Conservation (phyloP, 2,113 vertebrate genomes). For the Illadopsis cleaveri region DNA sequence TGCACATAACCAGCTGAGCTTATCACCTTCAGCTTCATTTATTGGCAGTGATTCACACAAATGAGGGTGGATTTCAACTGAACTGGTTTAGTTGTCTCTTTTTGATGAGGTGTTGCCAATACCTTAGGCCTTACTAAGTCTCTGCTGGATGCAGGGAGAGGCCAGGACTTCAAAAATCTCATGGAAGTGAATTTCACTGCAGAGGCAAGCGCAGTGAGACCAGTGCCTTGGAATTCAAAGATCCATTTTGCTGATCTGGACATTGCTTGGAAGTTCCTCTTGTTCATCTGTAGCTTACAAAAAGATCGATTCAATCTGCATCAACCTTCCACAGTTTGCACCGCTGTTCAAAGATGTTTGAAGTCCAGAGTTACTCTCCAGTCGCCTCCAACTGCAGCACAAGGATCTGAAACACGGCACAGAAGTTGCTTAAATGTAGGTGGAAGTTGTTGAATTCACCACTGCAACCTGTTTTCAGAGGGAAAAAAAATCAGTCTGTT, state of each 20-base stretch:
- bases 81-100: background rate
- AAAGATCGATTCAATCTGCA: background rate
- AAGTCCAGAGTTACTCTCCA: background rate
- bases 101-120: background rate
- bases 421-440: background rate
- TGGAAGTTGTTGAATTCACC: background rate
- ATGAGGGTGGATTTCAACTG: background rate
- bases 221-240: background rate
- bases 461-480: background rate
- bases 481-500: background rate
- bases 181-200: background rate
- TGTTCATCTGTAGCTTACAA: background rate
- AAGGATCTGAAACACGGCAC: background rate
- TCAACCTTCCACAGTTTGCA: background rate
- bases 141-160: background rate
- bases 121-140: background rate
- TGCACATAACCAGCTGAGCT: background rate
- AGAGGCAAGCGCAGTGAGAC: background rate
- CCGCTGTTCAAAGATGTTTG: accelerated
- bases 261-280: background rate
- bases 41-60: background rate
- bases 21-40: background rate
- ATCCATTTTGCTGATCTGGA: background rate
- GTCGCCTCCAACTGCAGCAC: background rate
- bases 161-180: background rate